Percentiles rank a stretch among this genome's conserved stretches.
Evolutionary conservation across 37 sponge, comb jelly and placozoan species (phyloP).

Genomic region (Agelas oroides): DNA sequence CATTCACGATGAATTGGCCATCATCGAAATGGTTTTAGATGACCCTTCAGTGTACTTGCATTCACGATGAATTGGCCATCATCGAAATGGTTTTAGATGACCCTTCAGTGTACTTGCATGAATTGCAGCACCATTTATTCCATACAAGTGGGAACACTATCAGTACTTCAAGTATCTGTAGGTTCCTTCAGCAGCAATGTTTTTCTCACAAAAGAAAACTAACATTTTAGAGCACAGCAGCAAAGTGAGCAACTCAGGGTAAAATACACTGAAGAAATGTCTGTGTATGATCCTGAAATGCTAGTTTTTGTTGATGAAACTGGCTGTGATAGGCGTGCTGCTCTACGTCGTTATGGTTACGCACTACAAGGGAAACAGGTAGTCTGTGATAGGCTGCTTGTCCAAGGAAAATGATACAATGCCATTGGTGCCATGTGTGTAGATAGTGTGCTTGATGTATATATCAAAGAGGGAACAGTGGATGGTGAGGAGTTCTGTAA

Average conservation of each 20-base stretch:
- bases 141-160: constrained; percentile 10
- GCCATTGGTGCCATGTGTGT: constrained; percentile 26
- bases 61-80: constrained; percentile 11
- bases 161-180: constrained; percentile 1
- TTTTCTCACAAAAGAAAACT: not conserved
- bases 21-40: constrained; percentile 13
- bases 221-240: constrained; percentile 18
- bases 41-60: constrained; percentile 23
- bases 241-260: constrained; percentile 9
- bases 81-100: constrained; percentile 6
- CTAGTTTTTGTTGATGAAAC: constrained; percentile 41
- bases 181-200: constrained; percentile 5
- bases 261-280: not conserved
- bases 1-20: constrained; percentile 1
- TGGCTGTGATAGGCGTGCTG: constrained; percentile 7
- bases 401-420: not conserved
- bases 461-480: not conserved
- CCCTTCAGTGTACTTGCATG: constrained; percentile 28
- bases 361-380: constrained; percentile 26
- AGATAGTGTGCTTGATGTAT: constrained; percentile 28
- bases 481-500: constrained; percentile 19
- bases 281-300: constrained; percentile 15
- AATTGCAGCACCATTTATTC: not conserved
- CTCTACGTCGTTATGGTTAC: constrained; percentile 20
- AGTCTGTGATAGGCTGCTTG: not conserved